Evolutionary conservation across 2,888 invertebrate genomes (phyloP).

Genomic region (Mesorhabditis spiculigera): DNA sequence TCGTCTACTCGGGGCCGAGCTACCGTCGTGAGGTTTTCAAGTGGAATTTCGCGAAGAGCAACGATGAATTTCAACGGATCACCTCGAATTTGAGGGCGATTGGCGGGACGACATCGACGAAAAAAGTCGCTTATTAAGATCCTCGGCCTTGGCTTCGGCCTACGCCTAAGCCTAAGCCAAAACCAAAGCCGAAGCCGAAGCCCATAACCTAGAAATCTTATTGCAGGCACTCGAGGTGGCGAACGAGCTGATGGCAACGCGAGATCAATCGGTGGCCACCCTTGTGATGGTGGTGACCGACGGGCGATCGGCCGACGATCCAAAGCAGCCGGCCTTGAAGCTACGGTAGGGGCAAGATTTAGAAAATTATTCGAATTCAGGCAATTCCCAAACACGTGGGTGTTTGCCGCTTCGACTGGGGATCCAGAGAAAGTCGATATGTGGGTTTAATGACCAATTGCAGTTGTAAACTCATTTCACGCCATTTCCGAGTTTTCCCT

Average conservation of each 20-base stretch:
- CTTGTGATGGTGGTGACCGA: conserved; percentile 54
- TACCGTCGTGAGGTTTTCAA: conserved; percentile 46
- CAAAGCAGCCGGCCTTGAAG: conserved; percentile 33
- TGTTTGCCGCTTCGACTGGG: conserved; percentile 55
- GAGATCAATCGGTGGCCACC: conserved; percentile 50
- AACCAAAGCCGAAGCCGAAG: too few species aligned
- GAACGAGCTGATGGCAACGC: conserved; percentile 41
- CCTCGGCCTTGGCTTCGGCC: conserved; percentile 11
- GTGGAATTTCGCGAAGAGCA: conserved; percentile 54
- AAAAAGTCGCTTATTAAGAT: conserved; percentile 25
- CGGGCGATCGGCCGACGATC: conserved; percentile 48
- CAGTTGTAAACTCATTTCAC: too few species aligned
- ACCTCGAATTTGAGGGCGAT: conserved; percentile 42
- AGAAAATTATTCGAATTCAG: not conserved
- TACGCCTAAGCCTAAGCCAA: not conserved
- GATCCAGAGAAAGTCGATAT: conserved; percentile 48
- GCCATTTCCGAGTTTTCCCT: too few species aligned
- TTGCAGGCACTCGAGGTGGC: conserved; percentile 46
- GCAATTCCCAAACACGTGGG: conserved; percentile 38
- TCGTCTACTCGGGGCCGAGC: conserved; percentile 49
- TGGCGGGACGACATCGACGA: conserved; percentile 53
- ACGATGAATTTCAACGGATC: conserved; percentile 46
- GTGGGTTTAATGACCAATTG: too few species aligned
- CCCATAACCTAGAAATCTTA: conserved; percentile 8
- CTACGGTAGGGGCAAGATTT: conserved; percentile 24